Conservation (phyloP, 2,113 vertebrate species). For the Syngnathoides biaculeatus region DNA sequence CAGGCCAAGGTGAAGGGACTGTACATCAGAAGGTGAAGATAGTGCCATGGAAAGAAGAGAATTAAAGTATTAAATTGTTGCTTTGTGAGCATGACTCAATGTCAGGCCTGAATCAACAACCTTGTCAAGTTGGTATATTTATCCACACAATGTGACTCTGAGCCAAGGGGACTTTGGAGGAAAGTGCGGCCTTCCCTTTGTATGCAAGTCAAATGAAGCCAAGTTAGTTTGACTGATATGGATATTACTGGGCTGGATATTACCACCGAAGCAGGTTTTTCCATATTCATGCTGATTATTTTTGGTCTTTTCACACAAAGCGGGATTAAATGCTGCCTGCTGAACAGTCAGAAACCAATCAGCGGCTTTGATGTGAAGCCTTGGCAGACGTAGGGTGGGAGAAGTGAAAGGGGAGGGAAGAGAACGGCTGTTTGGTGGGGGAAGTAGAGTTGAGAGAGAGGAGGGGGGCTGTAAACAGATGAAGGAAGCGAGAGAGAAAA, state of each 20-base stretch:
- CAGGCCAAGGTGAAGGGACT: constrained; percentile 50
- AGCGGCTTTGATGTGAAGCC: constrained; percentile 68
- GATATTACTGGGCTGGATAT: constrained; percentile 66
- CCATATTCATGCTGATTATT: constrained; percentile 74
- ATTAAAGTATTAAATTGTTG: constrained; percentile 49
- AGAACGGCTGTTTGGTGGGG: constrained; percentile 40
- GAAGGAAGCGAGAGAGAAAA: constrained; percentile 47
- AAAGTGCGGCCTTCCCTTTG: constrained; percentile 58
- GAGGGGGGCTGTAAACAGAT: constrained; percentile 31
- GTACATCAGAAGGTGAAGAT: constrained; percentile 35
- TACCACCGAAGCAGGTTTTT: constrained; percentile 63
- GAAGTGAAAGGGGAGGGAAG: constrained; percentile 42
- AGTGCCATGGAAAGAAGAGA: constrained; percentile 38
- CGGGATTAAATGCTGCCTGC: constrained; percentile 64
- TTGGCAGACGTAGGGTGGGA: constrained; percentile 60
- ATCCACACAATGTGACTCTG: constrained; percentile 50
- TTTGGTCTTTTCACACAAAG: constrained; percentile 66
- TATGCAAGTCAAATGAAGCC: constrained; percentile 68
- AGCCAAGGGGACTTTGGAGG: constrained; percentile 60
- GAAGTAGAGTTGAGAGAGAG: constrained; percentile 29
- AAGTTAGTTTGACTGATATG: constrained; percentile 69
- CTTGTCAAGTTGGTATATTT: constrained; percentile 61
- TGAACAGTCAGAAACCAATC: constrained; percentile 65
- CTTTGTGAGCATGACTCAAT: constrained; percentile 37
- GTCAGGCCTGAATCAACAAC: constrained; percentile 54